Percentiles rank a stretch among this genome's conserved stretches.
Evolutionary conservation across 1,140 invertebrate species (phyloP).

Genomic region (Drosophila teissieri): DNA sequence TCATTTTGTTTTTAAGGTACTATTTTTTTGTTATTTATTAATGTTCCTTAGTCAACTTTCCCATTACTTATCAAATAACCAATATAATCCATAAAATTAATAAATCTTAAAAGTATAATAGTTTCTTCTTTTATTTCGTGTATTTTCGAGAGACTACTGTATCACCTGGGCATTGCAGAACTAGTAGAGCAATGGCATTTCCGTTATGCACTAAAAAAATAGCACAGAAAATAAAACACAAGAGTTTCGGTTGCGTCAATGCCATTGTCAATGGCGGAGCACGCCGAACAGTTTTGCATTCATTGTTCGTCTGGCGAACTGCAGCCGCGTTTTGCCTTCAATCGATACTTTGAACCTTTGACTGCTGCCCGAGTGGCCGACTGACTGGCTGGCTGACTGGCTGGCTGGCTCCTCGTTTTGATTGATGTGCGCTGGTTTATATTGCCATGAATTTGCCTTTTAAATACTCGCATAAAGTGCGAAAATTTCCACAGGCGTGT

Average conservation of each 20-base stretch:
- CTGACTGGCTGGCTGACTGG: slow-evolving; percentile 51
- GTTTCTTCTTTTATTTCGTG: too few species aligned
- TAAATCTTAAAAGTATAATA: too few species aligned
- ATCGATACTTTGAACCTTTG: slow-evolving; percentile 68
- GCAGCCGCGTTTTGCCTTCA: slow-evolving; percentile 63
- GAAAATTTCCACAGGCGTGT: slow-evolving; percentile 43
- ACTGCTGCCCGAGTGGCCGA: slow-evolving; percentile 55
- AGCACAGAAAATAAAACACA: background rate
- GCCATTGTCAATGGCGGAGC: slow-evolving; percentile 43
- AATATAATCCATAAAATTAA: too few species aligned
- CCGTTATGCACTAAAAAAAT: slow-evolving; percentile 30
- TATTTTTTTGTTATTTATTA: too few species aligned
- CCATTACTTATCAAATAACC: too few species aligned
- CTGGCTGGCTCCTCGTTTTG: slow-evolving; percentile 49
- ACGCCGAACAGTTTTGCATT: slow-evolving; percentile 57
- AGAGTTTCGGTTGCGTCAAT: slow-evolving; percentile 36
- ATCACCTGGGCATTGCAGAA: background rate
- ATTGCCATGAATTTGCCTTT: slow-evolving; percentile 33
- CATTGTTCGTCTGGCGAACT: slow-evolving; percentile 48
- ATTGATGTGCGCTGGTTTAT: slow-evolving; percentile 59
- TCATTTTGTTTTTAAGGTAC: too few species aligned
- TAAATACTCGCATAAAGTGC: slow-evolving; percentile 63
- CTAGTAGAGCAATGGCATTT: slow-evolving; percentile 11
- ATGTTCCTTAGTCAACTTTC: too few species aligned
- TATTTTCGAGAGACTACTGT: background rate